Conservation (phyloP, 1,140 invertebrate genomes). For the Dolichoris vasculosae region DNA sequence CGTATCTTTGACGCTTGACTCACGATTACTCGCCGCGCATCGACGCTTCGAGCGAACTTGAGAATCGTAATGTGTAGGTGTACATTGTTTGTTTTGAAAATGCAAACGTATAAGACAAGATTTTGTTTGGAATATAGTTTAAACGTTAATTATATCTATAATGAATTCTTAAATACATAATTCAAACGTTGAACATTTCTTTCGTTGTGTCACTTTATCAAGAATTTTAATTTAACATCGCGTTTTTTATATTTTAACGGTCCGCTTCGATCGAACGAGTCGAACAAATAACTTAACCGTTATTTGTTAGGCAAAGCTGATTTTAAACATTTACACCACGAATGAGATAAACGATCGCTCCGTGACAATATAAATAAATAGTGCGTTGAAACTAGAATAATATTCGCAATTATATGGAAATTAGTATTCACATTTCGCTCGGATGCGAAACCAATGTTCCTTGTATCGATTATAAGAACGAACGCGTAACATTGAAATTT, state of each 20-base stretch:
- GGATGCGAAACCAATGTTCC: neutral
- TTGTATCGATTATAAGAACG: neutral
- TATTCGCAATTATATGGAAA: neutral
- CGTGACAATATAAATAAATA: too few species aligned
- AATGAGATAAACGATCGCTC: too few species aligned
- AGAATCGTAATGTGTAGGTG: neutral
- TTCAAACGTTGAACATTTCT: too few species aligned
- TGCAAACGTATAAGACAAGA: too few species aligned
- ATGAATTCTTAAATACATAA: too few species aligned
- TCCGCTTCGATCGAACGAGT: too few species aligned
- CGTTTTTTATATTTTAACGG: too few species aligned
- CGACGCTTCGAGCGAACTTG: slow-evolving; percentile 30
- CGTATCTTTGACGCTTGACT: neutral
- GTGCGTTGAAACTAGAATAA: neutral
- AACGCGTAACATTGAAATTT: neutral
- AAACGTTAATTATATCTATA: neutral
- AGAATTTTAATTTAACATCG: too few species aligned
- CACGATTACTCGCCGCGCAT: slow-evolving; percentile 6
- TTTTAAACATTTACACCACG: too few species aligned
- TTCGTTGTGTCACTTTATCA: too few species aligned
- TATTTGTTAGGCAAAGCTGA: too few species aligned
- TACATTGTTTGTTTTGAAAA: neutral
- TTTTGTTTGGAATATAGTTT: neutral
- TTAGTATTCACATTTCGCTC: neutral
- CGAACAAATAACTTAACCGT: too few species aligned